These are phyloP conservation scores for Onychorhynchus coronatus DNA, from an alignment of 2,113 vertebrate genomes.

Conservation along the genomic window DNA sequence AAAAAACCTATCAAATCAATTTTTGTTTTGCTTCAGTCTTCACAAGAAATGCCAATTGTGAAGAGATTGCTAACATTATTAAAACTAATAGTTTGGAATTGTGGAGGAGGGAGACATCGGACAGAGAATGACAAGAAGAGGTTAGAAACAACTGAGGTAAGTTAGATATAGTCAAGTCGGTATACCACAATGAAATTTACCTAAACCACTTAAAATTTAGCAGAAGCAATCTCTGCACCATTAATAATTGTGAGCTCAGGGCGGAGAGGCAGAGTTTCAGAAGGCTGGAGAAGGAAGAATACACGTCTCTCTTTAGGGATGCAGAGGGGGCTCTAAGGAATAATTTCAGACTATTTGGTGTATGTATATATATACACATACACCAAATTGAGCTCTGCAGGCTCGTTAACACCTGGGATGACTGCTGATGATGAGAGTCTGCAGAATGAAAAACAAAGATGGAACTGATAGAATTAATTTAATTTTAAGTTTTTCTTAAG, in stretches of 20 bases:
- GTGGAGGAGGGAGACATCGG: background rate
- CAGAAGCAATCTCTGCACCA: background rate
- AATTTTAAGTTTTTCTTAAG: background rate
- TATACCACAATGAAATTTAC: background rate
- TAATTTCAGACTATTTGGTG: background rate
- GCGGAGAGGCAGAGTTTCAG: background rate
- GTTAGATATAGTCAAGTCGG: background rate
- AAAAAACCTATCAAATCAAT: rapidly evolving
- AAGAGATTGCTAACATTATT: background rate
- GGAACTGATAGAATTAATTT: background rate
- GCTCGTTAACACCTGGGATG: background rate
- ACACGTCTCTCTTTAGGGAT: background rate
- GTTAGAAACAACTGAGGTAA: background rate
- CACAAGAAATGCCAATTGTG: background rate
- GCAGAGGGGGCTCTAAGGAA: background rate
- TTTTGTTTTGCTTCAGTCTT: background rate
- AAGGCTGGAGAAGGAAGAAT: background rate
- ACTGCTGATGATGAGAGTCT: background rate
- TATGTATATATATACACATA: too few relatives aligned
- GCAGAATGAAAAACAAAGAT: background rate
- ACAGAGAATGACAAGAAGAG: background rate
- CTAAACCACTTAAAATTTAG: background rate
- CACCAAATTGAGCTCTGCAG: background rate
- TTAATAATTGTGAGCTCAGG: background rate
- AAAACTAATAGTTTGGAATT: background rate